A percentile compares a stretch with the other conserved stretches of the same genome.
phyloP scores from a whole-genome alignment of 2,797 vertebrate species.

The Enteromius viviparus region DNA sequence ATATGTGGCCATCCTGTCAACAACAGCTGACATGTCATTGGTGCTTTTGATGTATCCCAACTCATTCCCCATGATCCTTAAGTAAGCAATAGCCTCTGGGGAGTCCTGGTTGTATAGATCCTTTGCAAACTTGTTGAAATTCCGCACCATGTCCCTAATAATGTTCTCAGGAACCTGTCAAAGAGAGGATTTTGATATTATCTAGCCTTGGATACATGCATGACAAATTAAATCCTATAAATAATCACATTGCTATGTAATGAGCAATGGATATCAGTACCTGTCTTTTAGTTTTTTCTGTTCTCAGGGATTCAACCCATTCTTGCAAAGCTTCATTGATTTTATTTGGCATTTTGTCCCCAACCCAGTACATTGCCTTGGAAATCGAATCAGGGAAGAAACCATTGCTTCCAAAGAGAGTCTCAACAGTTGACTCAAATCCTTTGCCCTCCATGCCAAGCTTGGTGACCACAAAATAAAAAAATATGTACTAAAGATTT shows the following conservation, averaged over 20 bases:
- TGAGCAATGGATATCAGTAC: slow-evolving; percentile 21
- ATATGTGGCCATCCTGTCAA: slow-evolving; percentile 68
- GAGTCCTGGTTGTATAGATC: slow-evolving; percentile 79
- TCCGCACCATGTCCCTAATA: slow-evolving; percentile 79
- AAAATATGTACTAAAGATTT: background rate
- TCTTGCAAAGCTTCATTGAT: slow-evolving; percentile 82
- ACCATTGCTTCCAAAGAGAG: slow-evolving; percentile 89
- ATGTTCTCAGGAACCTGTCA: slow-evolving; percentile 79
- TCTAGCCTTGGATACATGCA: background rate
- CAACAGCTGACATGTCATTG: slow-evolving; percentile 78
- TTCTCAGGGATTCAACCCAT: slow-evolving; percentile 77
- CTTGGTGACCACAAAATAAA: slow-evolving; percentile 69
- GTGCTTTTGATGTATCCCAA: slow-evolving; percentile 85
- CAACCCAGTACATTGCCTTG: slow-evolving; percentile 88
- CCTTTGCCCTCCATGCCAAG: slow-evolving; percentile 90
- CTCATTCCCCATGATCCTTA: slow-evolving; percentile 87
- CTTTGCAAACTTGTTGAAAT: slow-evolving; percentile 85
- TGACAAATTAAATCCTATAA: background rate
- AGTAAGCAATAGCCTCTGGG: slow-evolving; percentile 89
- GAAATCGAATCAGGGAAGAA: slow-evolving; percentile 90
- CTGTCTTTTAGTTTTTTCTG: slow-evolving; percentile 67
- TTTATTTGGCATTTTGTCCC: slow-evolving; percentile 80
- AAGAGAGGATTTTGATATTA: background rate
- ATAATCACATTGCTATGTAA: background rate
- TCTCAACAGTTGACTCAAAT: slow-evolving; percentile 89